phyloP scores from a whole-genome alignment of 2,888 invertebrate genomes.

The Athalia rosae region DNA sequence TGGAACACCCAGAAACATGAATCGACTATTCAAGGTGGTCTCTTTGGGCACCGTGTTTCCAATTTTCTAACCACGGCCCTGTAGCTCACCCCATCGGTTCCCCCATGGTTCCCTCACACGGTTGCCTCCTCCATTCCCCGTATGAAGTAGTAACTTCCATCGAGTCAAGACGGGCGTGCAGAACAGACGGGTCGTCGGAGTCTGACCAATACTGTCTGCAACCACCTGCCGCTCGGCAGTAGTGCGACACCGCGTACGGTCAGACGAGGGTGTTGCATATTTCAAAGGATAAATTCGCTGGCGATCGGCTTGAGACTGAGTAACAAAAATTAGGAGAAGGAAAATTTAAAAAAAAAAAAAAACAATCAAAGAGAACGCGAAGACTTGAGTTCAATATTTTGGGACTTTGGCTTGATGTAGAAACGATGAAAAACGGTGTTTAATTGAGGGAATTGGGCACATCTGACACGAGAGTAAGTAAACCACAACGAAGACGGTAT shows the following conservation, averaged over 20 bases:
- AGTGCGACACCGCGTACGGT: constrained; percentile 12
- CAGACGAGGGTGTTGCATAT: constrained; percentile 7
- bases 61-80: constrained; percentile 20
- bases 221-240: constrained; percentile 43
- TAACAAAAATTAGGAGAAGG: background rate
- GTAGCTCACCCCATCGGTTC: constrained; percentile 20
- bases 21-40: constrained; percentile 5
- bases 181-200: constrained; percentile 30
- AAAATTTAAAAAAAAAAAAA: background rate
- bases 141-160: constrained; percentile 23
- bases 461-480: no score
- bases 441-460: no score
- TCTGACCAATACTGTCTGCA: constrained; percentile 19
- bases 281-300: background rate
- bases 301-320: background rate
- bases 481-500: no score
- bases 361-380: no score
- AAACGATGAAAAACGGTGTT: no score
- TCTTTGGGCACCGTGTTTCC: constrained; percentile 4
- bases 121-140: constrained; percentile 18
- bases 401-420: no score
- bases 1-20: constrained; percentile 28
- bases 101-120: constrained; percentile 2
- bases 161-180: constrained; percentile 14
- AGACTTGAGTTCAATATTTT: no score